Evolutionary conservation across 2,797 vertebrate genomes (phyloP), one percentile per base, ranked within the genome.

Genomic region (Emys orbicularis): DNA sequence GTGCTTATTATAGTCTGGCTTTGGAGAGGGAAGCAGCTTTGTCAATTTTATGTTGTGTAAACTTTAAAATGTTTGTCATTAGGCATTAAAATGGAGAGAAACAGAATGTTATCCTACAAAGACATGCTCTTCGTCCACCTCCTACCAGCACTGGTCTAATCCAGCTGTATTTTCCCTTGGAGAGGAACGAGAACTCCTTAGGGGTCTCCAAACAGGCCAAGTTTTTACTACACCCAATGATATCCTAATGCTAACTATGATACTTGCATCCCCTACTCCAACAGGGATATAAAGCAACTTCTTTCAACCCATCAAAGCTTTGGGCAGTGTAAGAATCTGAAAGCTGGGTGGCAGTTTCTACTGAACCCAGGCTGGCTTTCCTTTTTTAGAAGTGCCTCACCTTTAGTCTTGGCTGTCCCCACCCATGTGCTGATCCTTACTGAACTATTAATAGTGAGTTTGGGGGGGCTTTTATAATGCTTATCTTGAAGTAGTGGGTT

Each of bases 311-410:
- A 37, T 7, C 9, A 13, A 49, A 65, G 25, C 23, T 11, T 79
- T 31, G 13, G 61, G 50, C 19, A 34, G 16, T 10, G 25, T 1
- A 1, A 12, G 8, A 1, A 13, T 0, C 31, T 56, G 68, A 8
- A 15, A 65, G n/a, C 6, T 87, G 37, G 27, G 3, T 61, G 52
- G 13, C 52, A 12, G 25, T 59, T 87, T 91, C 21, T 65, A 3
- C 13, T 68, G 44, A 79, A 11, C 68, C 79, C 9, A 74, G n/a
- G 34, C 87, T 50, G 3, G 49, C 3, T 5, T 56, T 41, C 23
- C 1, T 5, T 41, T 84, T 23, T 29, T 52, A 25, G 54, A 6
- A 13, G 52, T 8, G 1, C 11, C 15, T 54, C 8, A 4, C 44
- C 52, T 83, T 87, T 57, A 90, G 54, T 37, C 18, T 83, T 81